Percentiles rank a stretch among this genome's conserved stretches.
Conservation (phyloP, 64 coral and sea anemone genomes). For the Trachythela sp. region DNA sequence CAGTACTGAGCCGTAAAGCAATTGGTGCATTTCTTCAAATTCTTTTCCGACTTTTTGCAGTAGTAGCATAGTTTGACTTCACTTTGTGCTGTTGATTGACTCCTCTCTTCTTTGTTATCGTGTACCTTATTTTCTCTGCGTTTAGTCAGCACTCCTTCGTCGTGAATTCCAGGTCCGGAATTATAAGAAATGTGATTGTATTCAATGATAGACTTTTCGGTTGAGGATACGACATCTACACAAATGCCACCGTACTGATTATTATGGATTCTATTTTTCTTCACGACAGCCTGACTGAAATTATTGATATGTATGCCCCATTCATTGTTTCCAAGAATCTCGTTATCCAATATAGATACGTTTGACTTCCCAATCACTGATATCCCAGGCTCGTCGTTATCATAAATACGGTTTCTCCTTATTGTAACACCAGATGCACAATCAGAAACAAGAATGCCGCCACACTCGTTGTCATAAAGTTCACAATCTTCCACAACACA, state of each 20-base stretch:
- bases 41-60: not conserved
- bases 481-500: not conserved
- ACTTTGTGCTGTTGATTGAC: not conserved
- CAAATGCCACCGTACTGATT: not conserved
- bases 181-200: not conserved
- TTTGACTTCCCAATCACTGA: not conserved
- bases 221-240: not conserved
- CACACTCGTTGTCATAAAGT: not conserved
- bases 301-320: not conserved
- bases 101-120: not conserved
- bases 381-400: not conserved
- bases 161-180: not conserved
- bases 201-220: not conserved
- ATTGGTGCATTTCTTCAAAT: not conserved
- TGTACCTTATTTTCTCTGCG: not conserved
- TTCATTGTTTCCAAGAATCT: not conserved
- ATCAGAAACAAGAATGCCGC: not conserved
- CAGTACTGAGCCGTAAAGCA: not conserved
- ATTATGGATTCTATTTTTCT: not conserved
- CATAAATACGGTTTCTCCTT: not conserved
- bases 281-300: not conserved
- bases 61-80: not conserved
- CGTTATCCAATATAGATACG: not conserved
- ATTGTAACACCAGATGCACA: not conserved
- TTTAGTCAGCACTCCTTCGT: not conserved